These are phyloP conservation scores for Camelus bactrianus DNA, from an alignment of 2,113 vertebrate genomes.

Conservation along the genomic window DNA sequence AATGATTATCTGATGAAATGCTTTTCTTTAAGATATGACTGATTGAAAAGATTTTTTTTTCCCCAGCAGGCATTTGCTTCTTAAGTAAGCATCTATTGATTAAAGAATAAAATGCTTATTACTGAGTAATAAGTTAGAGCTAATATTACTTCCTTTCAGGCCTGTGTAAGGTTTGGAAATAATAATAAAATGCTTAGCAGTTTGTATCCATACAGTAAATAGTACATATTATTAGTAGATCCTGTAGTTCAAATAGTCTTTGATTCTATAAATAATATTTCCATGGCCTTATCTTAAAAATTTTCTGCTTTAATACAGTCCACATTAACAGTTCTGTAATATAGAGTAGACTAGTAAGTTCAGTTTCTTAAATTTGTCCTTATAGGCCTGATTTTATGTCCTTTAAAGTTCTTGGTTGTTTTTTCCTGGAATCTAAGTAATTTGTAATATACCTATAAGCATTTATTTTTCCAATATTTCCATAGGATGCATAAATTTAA, in stretches of 20 bases:
- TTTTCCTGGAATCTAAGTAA: slow-evolving; percentile 29
- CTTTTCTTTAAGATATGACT: slow-evolving; percentile 27
- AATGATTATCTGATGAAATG: background rate
- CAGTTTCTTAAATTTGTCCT: slow-evolving; percentile 46
- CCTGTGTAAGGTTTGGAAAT: background rate
- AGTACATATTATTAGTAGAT: slow-evolving; percentile 2
- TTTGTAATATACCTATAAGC: background rate
- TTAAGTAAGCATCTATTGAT: slow-evolving; percentile 1
- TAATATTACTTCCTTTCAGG: background rate
- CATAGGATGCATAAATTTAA: background rate
- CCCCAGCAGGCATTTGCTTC: background rate
- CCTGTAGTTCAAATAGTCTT: slow-evolving; percentile 14
- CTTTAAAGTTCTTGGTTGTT: slow-evolving; percentile 12
- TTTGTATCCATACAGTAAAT: slow-evolving; percentile 8
- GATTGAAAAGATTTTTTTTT: background rate
- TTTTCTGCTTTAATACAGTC: background rate
- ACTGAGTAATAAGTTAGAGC: background rate
- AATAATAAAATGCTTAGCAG: slow-evolving; percentile 5
- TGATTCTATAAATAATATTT: slow-evolving; percentile 7
- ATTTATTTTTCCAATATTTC: background rate
- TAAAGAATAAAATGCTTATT: slow-evolving; percentile 27
- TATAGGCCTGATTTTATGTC: background rate
- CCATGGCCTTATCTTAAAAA: background rate
- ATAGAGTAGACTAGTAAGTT: background rate
- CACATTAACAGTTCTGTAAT: slow-evolving; percentile 13